A percentile compares a stretch with the other conserved stretches of the same genome.
These are phyloP conservation scores for Patella vulgata DNA, from an alignment of 1,140 invertebrate species.

Conservation along the genomic window DNA sequence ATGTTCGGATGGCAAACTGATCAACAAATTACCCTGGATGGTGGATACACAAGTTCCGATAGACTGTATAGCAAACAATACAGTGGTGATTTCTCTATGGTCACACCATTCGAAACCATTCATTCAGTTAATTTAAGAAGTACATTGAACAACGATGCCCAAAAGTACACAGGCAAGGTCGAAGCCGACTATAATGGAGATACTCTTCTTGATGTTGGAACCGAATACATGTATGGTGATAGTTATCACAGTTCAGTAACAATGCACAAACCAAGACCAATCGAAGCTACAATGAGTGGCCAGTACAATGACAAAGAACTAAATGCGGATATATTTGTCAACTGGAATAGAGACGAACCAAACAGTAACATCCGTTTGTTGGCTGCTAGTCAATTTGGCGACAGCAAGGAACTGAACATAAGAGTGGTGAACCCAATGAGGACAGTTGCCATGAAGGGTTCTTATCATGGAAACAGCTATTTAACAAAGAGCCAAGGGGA, in stretches of 20 bases:
- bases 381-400: neutral
- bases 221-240: conserved; percentile 37
- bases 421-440: conserved; percentile 15
- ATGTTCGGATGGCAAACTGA: conserved; percentile 23
- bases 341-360: conserved; percentile 24
- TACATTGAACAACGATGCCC: conserved; percentile 7
- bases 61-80: conserved; percentile 20
- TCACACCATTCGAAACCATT: conserved; percentile 35
- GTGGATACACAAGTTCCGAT: conserved; percentile 13
- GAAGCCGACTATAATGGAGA: conserved; percentile 30
- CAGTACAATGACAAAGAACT: neutral
- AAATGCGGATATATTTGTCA: conserved; percentile 5
- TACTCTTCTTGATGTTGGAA: conserved; percentile 38
- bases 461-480: neutral
- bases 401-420: conserved; percentile 4
- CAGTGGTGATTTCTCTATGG: conserved; percentile 16
- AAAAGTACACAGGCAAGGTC: conserved; percentile 20
- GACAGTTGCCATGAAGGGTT: conserved; percentile 7
- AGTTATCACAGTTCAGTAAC: conserved; percentile 28
- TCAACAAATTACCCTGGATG: conserved; percentile 24
- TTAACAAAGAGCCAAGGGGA: conserved; percentile 6
- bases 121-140: conserved; percentile 12
- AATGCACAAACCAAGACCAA: conserved; percentile 28
- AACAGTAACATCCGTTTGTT: conserved; percentile 14
- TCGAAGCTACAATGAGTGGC: conserved; percentile 16